These are phyloP conservation scores for Crocodylus rhombifer DNA, from an alignment of 2,797 vertebrate species.

Conservation along the genomic window DNA sequence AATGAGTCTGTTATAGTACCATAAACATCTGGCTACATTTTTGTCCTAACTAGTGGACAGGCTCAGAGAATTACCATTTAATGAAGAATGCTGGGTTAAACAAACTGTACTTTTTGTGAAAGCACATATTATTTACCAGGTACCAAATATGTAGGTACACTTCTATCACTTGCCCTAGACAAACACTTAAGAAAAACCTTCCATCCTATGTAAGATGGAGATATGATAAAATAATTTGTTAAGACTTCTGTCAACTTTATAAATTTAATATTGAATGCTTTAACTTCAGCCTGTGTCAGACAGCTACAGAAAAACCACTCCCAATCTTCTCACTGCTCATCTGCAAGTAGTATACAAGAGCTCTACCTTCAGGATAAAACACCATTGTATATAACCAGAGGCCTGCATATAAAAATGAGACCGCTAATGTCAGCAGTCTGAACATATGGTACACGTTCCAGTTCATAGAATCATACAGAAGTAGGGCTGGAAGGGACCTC, in stretches of 20 bases:
- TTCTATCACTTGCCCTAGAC: neutral
- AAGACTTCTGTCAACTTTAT: neutral
- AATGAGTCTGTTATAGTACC: neutral
- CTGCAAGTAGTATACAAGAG: neutral
- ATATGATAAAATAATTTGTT: neutral
- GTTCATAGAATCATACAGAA: neutral
- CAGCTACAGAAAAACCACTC: neutral
- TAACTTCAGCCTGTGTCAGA: neutral
- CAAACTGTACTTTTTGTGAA: neutral
- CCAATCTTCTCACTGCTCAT: neutral
- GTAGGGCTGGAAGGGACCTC: too few species aligned
- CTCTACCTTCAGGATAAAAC: neutral
- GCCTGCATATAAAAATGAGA: neutral
- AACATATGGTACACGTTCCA: neutral
- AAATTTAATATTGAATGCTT: neutral
- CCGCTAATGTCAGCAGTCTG: neutral
- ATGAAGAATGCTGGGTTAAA: neutral
- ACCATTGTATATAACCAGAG: neutral
- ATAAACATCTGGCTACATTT: neutral
- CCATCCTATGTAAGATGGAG: neutral
- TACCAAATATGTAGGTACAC: neutral
- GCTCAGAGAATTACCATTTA: neutral
- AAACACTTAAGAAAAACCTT: too few species aligned
- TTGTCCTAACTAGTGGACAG: neutral
- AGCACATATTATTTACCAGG: neutral